These are phyloP conservation scores for Mobula hypostoma DNA, from an alignment of 2,113 vertebrate species.

Conservation along the genomic window DNA sequence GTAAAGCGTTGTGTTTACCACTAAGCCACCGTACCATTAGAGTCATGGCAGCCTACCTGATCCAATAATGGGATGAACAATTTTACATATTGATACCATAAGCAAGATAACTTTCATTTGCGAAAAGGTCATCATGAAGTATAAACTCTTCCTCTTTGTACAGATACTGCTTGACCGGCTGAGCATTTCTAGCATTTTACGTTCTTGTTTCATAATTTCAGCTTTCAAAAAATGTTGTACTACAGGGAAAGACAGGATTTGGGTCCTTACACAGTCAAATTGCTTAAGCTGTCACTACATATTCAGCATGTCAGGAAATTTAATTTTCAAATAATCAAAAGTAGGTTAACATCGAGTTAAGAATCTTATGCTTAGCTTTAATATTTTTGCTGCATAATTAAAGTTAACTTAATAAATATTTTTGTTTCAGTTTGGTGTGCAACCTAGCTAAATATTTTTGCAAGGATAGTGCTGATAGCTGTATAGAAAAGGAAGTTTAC, in stretches of 20 bases:
- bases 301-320: background rate
- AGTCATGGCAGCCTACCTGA: too few species aligned
- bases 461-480: background rate
- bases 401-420: background rate
- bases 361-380: background rate
- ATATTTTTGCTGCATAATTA: background rate
- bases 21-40: too few species aligned
- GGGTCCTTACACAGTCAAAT: background rate
- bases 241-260: background rate
- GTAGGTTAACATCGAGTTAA: background rate
- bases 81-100: too few species aligned
- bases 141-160: too few species aligned
- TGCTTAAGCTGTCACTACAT: background rate
- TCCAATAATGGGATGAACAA: too few species aligned
- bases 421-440: constrained; percentile 4
- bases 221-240: background rate
- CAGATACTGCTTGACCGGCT: too few species aligned
- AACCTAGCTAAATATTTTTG: constrained; percentile 11
- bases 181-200: too few species aligned
- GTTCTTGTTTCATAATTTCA: too few species aligned
- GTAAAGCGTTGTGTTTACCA: too few species aligned
- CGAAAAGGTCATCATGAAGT: too few species aligned
- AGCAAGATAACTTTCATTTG: too few species aligned
- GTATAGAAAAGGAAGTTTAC: constrained; percentile 24
- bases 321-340: background rate